Percentiles rank a stretch among this genome's conserved stretches.
Evolutionary conservation across 2,888 invertebrate species (phyloP).

Genomic region (Graphium colonna): DNA sequence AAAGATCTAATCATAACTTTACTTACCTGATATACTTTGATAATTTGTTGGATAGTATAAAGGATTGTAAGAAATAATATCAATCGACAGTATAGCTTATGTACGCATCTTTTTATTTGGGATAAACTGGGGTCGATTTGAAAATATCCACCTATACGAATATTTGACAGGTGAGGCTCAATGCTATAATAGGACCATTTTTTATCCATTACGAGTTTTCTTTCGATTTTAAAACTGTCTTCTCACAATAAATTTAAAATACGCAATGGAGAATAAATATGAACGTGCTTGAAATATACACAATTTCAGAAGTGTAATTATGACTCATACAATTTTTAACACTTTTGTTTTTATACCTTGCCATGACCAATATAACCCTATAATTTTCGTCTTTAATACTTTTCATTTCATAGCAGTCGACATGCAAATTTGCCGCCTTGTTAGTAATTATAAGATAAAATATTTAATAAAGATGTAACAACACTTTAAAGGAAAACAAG

Average conservation of each 20-base stretch:
- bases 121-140: conserved; percentile 37
- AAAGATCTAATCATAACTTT: too few relatives aligned
- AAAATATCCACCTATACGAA: conserved; percentile 42
- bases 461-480: not conserved
- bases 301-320: too few relatives aligned
- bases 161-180: conserved; percentile 39
- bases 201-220: conserved; percentile 29
- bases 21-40: conserved; percentile 48
- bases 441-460: not conserved
- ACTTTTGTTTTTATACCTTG: not conserved
- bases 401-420: conserved; percentile 1
- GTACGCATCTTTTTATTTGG: conserved; percentile 34
- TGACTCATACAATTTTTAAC: not conserved
- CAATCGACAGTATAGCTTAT: conserved; percentile 40
- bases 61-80: conserved; percentile 38
- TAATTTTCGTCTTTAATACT: not conserved
- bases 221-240: not conserved
- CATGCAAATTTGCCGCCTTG: too few relatives aligned
- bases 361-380: not conserved
- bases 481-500: not conserved
- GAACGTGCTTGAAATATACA: not conserved
- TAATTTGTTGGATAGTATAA: conserved; percentile 44
- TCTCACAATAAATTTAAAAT: conserved; percentile 10
- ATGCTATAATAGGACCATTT: conserved; percentile 41
- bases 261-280: conserved; percentile 4